Evolutionary conservation across 2,797 vertebrate species (phyloP).

Genomic region (Manis pentadactyla): DNA sequence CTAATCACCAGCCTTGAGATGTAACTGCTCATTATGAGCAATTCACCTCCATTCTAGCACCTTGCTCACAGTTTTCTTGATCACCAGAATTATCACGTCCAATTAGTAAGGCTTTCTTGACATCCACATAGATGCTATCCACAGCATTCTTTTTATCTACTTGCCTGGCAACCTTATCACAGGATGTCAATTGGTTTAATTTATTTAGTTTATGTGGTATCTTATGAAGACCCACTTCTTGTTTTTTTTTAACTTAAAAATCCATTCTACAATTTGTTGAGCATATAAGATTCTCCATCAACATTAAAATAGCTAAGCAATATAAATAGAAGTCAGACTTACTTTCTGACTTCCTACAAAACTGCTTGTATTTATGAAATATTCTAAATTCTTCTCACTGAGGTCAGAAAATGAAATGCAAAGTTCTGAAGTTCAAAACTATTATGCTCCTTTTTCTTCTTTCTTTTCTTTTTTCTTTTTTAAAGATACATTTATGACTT

Average conservation of each 20-base stretch:
- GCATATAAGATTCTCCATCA: not conserved
- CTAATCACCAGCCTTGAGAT: not conserved
- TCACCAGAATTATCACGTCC: not conserved
- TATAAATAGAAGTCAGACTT: not conserved
- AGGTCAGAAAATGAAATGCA: not conserved
- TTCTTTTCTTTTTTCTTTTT: not conserved
- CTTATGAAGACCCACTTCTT: not conserved
- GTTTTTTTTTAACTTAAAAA: not conserved
- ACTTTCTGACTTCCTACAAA: conserved; percentile 16
- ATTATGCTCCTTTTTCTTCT: not conserved
- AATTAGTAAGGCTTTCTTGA: not conserved
- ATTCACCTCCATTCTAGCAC: not conserved
- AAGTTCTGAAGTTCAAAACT: conserved; percentile 6
- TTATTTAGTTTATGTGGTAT: not conserved
- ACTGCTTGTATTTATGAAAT: conserved; percentile 11
- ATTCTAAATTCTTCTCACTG: not conserved
- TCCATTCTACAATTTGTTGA: not conserved
- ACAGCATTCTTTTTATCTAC: not conserved
- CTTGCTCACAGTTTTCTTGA: not conserved
- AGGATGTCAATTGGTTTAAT: not conserved
- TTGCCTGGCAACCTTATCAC: not conserved
- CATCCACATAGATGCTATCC: not conserved
- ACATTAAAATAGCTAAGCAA: not conserved
- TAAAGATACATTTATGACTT: not conserved
- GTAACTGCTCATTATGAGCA: not conserved